Conservation (phyloP, 92 coral and sea anemone species). For the Ricordea florida region DNA sequence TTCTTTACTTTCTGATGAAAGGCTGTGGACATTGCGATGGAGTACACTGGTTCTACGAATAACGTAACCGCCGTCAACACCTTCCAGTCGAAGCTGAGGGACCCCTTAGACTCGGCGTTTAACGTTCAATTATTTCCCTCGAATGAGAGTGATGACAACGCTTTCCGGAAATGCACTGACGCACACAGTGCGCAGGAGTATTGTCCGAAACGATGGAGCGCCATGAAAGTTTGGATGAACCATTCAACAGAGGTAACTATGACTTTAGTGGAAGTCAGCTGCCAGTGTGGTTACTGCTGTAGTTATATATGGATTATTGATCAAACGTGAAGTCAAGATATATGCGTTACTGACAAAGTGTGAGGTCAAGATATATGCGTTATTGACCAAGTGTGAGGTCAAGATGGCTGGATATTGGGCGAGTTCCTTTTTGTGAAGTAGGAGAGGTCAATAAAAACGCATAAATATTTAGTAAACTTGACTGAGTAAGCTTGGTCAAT, state of each 20-base stretch:
- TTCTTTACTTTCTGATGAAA: neutral
- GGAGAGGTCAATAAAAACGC: no score
- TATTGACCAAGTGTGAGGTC: no score
- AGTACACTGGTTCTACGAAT: conserved; percentile 44
- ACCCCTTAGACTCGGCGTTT: conserved; percentile 44
- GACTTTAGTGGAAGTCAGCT: no score
- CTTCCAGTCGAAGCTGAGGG: conserved; percentile 26
- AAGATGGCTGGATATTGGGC: no score
- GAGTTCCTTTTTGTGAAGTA: no score
- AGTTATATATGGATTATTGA: no score
- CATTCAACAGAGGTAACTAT: conserved; percentile 56
- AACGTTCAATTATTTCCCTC: conserved; percentile 65
- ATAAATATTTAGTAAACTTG: no score
- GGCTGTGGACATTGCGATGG: conserved; percentile 76
- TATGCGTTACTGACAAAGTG: no score
- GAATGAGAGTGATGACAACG: conserved; percentile 57
- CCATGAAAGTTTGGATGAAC: conserved; percentile 71
- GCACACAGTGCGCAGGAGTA: conserved; percentile 51
- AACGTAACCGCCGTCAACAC: conserved; percentile 49
- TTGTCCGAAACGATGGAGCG: conserved; percentile 87
- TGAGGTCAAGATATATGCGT: no score
- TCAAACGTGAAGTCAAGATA: no score
- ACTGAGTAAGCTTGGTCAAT: no score
- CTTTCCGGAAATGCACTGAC: conserved; percentile 48
- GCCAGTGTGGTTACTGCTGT: no score